These are phyloP conservation scores for Bombus soroeensis DNA, from an alignment of 1,140 invertebrate genomes.

Conservation along the genomic window DNA sequence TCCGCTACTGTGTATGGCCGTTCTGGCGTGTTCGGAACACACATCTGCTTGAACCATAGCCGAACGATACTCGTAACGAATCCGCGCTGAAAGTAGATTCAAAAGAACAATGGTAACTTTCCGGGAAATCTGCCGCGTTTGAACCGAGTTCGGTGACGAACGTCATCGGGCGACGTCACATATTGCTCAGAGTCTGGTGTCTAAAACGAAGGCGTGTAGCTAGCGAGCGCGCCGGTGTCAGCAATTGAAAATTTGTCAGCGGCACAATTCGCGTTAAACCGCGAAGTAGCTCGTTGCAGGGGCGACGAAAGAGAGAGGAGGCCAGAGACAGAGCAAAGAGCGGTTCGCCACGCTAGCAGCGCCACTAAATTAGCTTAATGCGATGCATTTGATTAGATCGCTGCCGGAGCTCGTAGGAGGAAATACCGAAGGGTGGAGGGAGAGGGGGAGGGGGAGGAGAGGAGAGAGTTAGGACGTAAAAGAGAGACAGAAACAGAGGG, in stretches of 20 bases:
- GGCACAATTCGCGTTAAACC: conserved; percentile 55
- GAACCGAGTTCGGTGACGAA: neutral
- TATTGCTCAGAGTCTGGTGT: neutral
- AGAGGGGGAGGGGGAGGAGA: neutral
- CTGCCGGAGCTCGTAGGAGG: conserved; percentile 58
- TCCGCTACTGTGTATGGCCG: too few species aligned
- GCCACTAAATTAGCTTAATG: conserved; percentile 78
- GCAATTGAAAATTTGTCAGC: conserved; percentile 66
- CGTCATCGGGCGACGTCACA: neutral
- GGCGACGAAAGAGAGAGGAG: conserved; percentile 30
- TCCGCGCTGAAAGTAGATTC: too few species aligned
- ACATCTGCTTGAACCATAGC: too few species aligned
- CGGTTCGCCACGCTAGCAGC: conserved; percentile 73
- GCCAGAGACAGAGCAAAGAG: conserved; percentile 26
- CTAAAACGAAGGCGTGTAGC: neutral
- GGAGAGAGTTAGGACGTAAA: conserved; percentile 16
- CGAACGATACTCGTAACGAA: too few species aligned
- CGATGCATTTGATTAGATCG: conserved; percentile 80
- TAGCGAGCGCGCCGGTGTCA: conserved; percentile 10
- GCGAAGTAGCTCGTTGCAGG: conserved; percentile 43
- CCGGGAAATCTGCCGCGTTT: neutral
- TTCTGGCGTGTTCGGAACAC: too few species aligned
- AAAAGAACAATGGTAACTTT: too few species aligned
- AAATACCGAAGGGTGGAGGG: conserved; percentile 47
- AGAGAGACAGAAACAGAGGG: conserved; percentile 23